phyloP scores from a whole-genome alignment of 2,888 invertebrate species.

The Erebia palarica region DNA sequence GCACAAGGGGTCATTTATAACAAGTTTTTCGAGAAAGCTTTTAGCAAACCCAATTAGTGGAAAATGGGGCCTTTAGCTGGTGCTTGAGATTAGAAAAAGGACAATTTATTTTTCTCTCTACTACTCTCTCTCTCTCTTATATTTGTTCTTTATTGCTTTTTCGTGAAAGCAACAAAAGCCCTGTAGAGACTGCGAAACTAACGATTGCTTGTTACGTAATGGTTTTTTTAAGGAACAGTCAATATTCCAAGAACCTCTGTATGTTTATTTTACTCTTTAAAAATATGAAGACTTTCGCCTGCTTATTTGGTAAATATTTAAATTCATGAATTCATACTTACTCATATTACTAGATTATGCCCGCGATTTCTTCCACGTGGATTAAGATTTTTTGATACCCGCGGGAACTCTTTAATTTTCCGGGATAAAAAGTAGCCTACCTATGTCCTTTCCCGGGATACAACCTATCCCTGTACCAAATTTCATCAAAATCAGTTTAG shows the following conservation, averaged over 20 bases:
- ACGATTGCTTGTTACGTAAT: slow-evolving; percentile 15
- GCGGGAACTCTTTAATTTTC: too few relatives aligned
- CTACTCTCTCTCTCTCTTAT: slow-evolving; percentile 34
- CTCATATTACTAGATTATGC: too few relatives aligned
- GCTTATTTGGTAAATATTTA: too few relatives aligned
- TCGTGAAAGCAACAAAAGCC: slow-evolving; percentile 22
- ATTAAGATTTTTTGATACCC: too few relatives aligned
- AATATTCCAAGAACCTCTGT: neutral
- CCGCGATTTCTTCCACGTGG: too few relatives aligned
- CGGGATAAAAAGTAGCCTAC: too few relatives aligned
- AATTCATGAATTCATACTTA: too few relatives aligned
- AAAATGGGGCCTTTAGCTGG: slow-evolving; percentile 43
- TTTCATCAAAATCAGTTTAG: too few relatives aligned
- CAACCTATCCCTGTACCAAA: too few relatives aligned
- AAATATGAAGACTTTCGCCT: too few relatives aligned
- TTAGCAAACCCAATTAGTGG: slow-evolving; percentile 50
- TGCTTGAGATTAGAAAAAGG: slow-evolving; percentile 45
- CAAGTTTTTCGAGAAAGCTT: slow-evolving; percentile 46
- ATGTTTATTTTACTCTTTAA: neutral
- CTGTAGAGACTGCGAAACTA: slow-evolving; percentile 20
- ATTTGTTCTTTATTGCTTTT: slow-evolving; percentile 41
- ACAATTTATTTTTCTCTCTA: slow-evolving; percentile 42
- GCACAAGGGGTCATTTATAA: slow-evolving; percentile 39
- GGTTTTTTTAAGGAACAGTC: neutral
- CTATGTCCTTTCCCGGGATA: too few relatives aligned